Base-by-base conservation (phyloP, 2,888 invertebrate species). In the Chymomyza caudatula region DNA sequence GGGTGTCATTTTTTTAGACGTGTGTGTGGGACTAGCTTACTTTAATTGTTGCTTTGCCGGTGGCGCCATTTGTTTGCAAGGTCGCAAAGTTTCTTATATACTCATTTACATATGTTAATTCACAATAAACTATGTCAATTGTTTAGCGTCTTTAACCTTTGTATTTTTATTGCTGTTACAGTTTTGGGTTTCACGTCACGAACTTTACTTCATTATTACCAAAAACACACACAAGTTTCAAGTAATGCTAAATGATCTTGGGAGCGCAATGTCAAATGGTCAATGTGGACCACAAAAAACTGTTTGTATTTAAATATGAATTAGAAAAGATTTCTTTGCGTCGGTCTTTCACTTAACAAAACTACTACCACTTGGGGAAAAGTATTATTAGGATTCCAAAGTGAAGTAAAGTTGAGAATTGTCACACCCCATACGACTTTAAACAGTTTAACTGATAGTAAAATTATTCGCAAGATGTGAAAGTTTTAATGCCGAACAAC, bases 11-110 rank as follows among this genome's bases (percentile, higher is more conserved):
- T n/a, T n/a, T n/a, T 11, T 47, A 47, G 19, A 47, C 17, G 11
- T 47, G 47, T 47, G 47, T 47, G 55, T 61, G 63, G 52, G 51
- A 52, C 61, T 58, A 44, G 43, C 54, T n/a, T n/a, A n/a, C n/a
- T 64, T 61, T 62, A 58, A 66, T 70, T 74, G 43, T 63, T 19
- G 15, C 13, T 71, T 67, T 54, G 23, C 11, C 44, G 63, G 20
- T n/a, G 15, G 19, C 20, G 29, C 29, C 44, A 23, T 43, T 37
- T 44, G 23, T 19, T 43, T 63, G 55, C 54, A 68, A 65, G 61
- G 66, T 20, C 53, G 47, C 29, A 37, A 37, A 11, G 11, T 37
- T 37, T 37, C 29, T 1, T 37, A 13, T 37, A 37, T 2, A 37
- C 29, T 37, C 29, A 37, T 37, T 37, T 37, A 37, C 29, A 37